Evolutionary conservation across 1,140 invertebrate genomes (phyloP), one percentile per base, ranked within the genome.

Genomic region (Heliconius congener): DNA sequence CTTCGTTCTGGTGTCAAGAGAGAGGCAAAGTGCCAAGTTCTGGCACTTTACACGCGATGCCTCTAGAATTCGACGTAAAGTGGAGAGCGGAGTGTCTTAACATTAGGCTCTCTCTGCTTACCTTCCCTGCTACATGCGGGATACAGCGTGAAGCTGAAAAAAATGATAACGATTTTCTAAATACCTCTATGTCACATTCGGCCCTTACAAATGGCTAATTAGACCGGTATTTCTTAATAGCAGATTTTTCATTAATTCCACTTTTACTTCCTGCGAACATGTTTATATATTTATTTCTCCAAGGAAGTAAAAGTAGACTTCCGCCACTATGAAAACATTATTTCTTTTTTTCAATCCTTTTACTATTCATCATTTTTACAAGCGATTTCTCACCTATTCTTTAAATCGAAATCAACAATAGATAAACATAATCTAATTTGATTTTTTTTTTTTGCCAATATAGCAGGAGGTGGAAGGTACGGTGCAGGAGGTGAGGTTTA

Each of bases 401-500:
- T 23, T n/a, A 55, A 55, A 55, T 8, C 6, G 52, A 55, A 55
- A 55, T 55, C 19, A 19, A 19, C 11, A 42, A 52, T 50, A 50
- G 50, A 18, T 6, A 50, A 19, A 52, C 19, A 2, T n/a, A 27
- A 27, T 27, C 57, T 66, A 66, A 66, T n/a, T 3, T 5, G 0
- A 66, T 11, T 16, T 66, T 16, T 60, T 16, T 60, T 23, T 66
- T 60, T 16, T 75, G 8, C 46, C 75, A 1, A 84, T 82, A 8
- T 84, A 91, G 91, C 88, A 81, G 84, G 84, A 9, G 89, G 91
- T 30, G 91, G 88, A 3, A 83, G 91, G 77, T 93, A 93, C 95
- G 96, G 86, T 39, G 78, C 78, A 34, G 78, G 78, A 84, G 96
- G 96, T 82, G 96, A 97, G 71, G 95, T 95, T 6, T 97, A 97